These are phyloP conservation scores for Spea bombifrons DNA, from an alignment of 2,113 vertebrate genomes.

Conservation along the genomic window DNA sequence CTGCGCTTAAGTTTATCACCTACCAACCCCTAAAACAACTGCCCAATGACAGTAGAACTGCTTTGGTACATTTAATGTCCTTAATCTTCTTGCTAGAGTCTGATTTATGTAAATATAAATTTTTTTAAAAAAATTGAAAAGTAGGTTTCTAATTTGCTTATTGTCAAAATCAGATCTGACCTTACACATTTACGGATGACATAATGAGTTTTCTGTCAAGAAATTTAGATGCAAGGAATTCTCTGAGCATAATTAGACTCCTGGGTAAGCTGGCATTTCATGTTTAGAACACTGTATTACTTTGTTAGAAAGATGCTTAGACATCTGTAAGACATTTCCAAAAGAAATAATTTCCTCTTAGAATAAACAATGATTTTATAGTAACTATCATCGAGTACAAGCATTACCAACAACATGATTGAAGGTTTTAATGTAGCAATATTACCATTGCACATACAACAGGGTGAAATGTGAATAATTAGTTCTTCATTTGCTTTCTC, in stretches of 20 bases:
- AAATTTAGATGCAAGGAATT: constrained; percentile 2
- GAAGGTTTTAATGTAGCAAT: not conserved
- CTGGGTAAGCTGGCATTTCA: constrained; percentile 23
- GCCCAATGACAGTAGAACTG: too few species aligned
- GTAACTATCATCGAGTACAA: not conserved
- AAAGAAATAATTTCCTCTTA: not conserved
- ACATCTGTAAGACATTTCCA: not conserved
- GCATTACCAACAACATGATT: not conserved
- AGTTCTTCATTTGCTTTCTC: not conserved
- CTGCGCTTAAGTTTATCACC: too few species aligned
- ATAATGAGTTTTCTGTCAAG: constrained; percentile 17
- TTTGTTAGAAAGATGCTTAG: not conserved
- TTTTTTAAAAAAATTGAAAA: too few species aligned
- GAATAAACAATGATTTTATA: not conserved
- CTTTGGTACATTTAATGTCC: too few species aligned
- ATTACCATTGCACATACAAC: not conserved
- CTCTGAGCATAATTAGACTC: constrained; percentile 25
- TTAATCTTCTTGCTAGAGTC: too few species aligned
- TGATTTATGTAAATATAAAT: too few species aligned
- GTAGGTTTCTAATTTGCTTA: too few species aligned
- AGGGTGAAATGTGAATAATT: not conserved
- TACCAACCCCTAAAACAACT: too few species aligned
- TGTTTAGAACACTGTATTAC: constrained; percentile 16
- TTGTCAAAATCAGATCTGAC: not conserved
- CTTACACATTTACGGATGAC: constrained; percentile 18